Conservation (phyloP, 2,113 vertebrate genomes). For the Opisthocomus hoazin region DNA sequence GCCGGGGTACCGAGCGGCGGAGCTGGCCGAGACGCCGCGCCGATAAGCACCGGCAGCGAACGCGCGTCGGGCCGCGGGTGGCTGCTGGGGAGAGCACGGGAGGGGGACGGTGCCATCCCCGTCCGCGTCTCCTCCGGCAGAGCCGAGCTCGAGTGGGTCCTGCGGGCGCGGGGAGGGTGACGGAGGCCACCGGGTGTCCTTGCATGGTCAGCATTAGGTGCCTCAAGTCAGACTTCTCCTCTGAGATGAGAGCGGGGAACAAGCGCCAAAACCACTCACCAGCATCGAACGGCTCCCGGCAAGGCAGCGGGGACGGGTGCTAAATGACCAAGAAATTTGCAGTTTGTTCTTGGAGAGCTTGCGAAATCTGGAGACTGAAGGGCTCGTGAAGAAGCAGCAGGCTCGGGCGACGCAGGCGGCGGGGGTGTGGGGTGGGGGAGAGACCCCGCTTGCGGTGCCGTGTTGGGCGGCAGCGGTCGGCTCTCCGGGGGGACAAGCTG, state of each 20-base stretch:
- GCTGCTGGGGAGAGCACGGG: neutral
- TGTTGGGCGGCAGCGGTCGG: accelerated
- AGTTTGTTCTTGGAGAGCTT: neutral
- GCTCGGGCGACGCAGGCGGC: neutral
- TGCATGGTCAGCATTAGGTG: neutral
- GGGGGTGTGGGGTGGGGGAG: neutral
- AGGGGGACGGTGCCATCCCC: neutral
- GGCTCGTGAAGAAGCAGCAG: neutral
- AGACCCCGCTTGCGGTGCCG: accelerated
- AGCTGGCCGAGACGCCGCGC: neutral
- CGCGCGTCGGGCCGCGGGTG: accelerated
- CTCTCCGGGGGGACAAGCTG: neutral
- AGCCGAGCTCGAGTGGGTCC: neutral
- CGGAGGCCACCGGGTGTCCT: neutral
- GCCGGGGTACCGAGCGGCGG: neutral
- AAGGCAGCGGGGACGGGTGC: accelerated
- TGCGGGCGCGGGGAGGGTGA: accelerated
- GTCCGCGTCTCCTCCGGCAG: accelerated
- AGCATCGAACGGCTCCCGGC: neutral
- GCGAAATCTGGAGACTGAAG: accelerated
- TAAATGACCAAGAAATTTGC: accelerated
- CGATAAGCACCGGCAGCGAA: neutral
- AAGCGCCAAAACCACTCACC: accelerated
- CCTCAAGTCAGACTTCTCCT: neutral
- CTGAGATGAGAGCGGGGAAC: neutral